Conservation (phyloP, 1,140 invertebrate species). For the Ylistrum balloti region DNA sequence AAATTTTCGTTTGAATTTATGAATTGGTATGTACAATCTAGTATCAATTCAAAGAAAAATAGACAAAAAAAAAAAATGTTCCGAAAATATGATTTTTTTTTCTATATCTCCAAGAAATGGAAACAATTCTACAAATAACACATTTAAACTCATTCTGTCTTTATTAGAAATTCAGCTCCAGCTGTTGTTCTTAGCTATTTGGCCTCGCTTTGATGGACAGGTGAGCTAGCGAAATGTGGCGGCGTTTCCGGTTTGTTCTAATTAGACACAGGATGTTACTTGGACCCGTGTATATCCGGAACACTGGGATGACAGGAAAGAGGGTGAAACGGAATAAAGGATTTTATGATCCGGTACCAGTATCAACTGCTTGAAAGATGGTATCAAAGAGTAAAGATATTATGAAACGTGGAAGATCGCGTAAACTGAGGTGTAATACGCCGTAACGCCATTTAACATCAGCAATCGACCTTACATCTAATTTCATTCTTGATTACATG, state of each 20-base stretch:
- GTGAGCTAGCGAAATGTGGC: background rate
- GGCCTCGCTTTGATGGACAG: slow-evolving; percentile 36
- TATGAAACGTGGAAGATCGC: background rate
- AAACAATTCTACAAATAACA: no score
- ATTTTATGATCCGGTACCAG: background rate
- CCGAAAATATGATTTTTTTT: no score
- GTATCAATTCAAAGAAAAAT: no score
- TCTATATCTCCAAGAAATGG: no score
- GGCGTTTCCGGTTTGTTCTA: background rate
- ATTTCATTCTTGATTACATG: no score
- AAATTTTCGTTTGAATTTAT: no score
- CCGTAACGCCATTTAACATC: background rate
- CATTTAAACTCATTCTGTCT: no score
- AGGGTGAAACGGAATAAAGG: background rate
- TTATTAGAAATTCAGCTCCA: background rate
- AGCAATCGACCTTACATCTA: no score
- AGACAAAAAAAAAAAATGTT: no score
- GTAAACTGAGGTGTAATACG: background rate
- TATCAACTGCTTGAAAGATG: background rate
- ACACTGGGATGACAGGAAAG: background rate
- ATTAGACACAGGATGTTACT: background rate
- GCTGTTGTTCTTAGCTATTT: background rate
- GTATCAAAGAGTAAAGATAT: background rate
- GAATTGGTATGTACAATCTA: no score
- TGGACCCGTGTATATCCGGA: background rate